phyloP scores from a whole-genome alignment of 2,888 invertebrate genomes.

The Theodoxus fluviatilis region DNA sequence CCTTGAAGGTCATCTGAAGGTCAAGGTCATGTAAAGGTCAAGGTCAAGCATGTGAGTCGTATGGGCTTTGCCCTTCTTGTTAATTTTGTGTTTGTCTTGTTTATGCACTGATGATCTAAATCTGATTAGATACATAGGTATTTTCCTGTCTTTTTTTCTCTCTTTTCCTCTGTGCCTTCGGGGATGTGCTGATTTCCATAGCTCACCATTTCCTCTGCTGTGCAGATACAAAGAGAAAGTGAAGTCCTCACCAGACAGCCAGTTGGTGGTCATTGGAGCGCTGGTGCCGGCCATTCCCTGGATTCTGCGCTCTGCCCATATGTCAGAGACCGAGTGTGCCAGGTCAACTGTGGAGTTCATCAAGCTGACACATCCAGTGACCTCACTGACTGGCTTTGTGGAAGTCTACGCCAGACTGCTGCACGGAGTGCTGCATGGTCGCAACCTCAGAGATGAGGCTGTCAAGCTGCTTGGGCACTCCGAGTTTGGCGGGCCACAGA shows the following conservation, averaged over 20 bases:
- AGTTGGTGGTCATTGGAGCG: conserved; percentile 51
- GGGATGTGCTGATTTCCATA: too few species aligned
- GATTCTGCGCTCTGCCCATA: conserved; percentile 53
- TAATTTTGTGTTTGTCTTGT: too few species aligned
- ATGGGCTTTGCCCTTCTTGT: too few species aligned
- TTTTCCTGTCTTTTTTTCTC: too few species aligned
- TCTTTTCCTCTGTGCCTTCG: too few species aligned
- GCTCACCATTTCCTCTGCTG: too few species aligned
- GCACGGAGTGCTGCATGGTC: conserved; percentile 51
- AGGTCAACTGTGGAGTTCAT: conserved; percentile 47
- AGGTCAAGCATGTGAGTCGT: too few species aligned
- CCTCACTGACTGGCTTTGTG: conserved; percentile 44
- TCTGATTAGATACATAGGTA: too few species aligned
- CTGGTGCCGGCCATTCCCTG: conserved; percentile 52
- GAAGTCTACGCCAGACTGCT: conserved; percentile 51
- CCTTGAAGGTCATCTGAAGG: too few species aligned
- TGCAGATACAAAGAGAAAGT: conserved; percentile 38
- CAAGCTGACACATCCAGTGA: conserved; percentile 54
- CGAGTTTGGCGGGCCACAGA: conserved; percentile 46
- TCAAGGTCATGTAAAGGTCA: too few species aligned
- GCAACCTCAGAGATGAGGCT: conserved; percentile 43
- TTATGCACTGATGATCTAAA: too few species aligned
- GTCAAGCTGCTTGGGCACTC: conserved; percentile 39
- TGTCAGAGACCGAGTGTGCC: conserved; percentile 49
- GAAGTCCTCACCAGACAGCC: conserved; percentile 40